Base-by-base conservation (phyloP, 2,113 vertebrate species). In the Phycodurus eques region DNA sequence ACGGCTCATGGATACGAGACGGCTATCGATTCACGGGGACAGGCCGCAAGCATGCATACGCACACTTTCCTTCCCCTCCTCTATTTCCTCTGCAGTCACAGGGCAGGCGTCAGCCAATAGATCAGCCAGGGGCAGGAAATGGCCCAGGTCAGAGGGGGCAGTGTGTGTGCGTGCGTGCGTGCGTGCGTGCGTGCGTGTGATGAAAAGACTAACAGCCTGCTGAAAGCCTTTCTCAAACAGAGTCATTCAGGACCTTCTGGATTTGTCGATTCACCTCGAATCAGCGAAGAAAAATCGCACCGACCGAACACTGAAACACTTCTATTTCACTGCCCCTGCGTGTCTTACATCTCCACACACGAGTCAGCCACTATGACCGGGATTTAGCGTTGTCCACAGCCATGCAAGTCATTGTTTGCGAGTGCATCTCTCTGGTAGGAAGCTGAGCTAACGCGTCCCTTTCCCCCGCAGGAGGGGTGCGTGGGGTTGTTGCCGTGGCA, bases 1-100 rank as follows among this genome's bases (percentile, higher is more conserved):
- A 79, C 85, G 81, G 88, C 90, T 91, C 91, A 88, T 83, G 76
- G 88, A 87, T 90, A 87, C 80, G 87, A 91, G 89, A 87, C 79
- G 72, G 88, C 86, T 91, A 92, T 92, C 84, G 91, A 93, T 93
- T 90, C 61, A 43, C 79, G 80, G 84, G 87, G 90, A 93, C 91
- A 88, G 80, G 77, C 85, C 67, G 61, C 59, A 8, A 73, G 77
- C 74, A 13, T 68, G n/a, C 76, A 67, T 2, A 20, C 71, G 42
- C 67, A 53, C 77, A 27, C 67, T 68, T 71, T 79, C 72, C 69
- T 76, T 76, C 74, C 72, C 81, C 82, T 74, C 75, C 75, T 79
- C 72, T 83, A 83, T 87, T 72, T 71, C 69, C 83, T 80, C 78
- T 73, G 65, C 79, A 85, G 85, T 87, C 83, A 83, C 88, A 88